phyloP scores from a whole-genome alignment of 2,113 vertebrate genomes.

The Microcebus tavaratra region DNA sequence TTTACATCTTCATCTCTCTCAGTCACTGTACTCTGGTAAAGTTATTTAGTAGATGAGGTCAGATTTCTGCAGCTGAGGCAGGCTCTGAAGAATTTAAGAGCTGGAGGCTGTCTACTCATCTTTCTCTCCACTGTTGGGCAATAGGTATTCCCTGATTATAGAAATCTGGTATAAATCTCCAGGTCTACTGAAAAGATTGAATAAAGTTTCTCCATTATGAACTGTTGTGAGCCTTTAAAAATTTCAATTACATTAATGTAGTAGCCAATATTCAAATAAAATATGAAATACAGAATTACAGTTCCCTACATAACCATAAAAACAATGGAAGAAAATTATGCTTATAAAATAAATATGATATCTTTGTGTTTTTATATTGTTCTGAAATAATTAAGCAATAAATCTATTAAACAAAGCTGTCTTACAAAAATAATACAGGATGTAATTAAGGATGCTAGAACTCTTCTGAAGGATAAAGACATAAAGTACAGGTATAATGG shows the following conservation, averaged over 20 bases:
- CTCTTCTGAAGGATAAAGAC: slow-evolving; percentile 42
- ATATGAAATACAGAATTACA: not conserved
- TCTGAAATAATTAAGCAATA: slow-evolving; percentile 67
- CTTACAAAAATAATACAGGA: slow-evolving; percentile 46
- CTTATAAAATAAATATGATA: slow-evolving; percentile 41
- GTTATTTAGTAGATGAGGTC: not conserved
- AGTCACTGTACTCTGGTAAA: not conserved
- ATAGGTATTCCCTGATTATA: not conserved
- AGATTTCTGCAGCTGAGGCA: not conserved
- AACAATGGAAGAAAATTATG: slow-evolving; percentile 30
- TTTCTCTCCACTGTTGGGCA: not conserved
- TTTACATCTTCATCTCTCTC: not conserved
- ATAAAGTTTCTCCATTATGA: not conserved
- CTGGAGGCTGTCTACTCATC: not conserved
- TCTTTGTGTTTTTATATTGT: slow-evolving; percentile 39
- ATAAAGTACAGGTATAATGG: slow-evolving; percentile 60
- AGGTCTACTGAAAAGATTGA: not conserved
- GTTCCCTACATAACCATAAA: slow-evolving; percentile 13
- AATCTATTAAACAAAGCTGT: slow-evolving; percentile 53
- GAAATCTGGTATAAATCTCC: not conserved
- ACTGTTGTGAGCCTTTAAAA: not conserved
- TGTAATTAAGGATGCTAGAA: slow-evolving; percentile 55
- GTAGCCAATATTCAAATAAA: slow-evolving; percentile 20
- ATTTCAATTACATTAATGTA: slow-evolving; percentile 21
- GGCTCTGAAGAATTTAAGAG: not conserved